Base-by-base conservation (phyloP, 2,113 vertebrate species). In the Grammatotria lemairii region DNA sequence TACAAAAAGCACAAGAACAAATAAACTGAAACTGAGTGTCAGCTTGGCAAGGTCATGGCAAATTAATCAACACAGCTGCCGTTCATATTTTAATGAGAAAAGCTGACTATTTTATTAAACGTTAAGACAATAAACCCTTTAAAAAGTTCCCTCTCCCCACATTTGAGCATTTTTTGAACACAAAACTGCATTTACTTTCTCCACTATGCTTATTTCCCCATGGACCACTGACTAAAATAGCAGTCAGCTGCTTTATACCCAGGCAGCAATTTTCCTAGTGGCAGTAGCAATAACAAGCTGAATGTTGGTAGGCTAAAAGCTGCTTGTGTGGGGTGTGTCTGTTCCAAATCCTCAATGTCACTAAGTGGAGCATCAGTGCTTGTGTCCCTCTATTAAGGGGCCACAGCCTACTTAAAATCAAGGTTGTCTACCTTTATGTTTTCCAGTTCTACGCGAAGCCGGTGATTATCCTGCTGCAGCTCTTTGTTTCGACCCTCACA, bases 401-500 rank as follows among this genome's bases (percentile, higher is more conserved):
- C n/a, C 26, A 5, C 4, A 45, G 58, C 12, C 60, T 21, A 53
- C 45, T 57, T 82, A 82, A 42, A n/a, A 73, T 82, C 8, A 49
- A 83, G 14, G 42, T 33, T 63, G 12, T 80, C 42, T 94, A 99
- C 99, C 98, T 98, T 98, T 75, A 98, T 93, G 28, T 85, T 94
- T 57, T 99, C 99, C 63, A 99, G 96, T 28, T 99, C 98, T 94
- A 97, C 90, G 3, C 96, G 96, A 16, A 99, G 96, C 10, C 97
- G 96, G 87, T 95, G 97, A 92, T 99, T 99, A 75, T 98, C 96
- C 0, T 97, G 93, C 14, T 98, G 95, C 2, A 99, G 97, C 12
- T 99, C 98, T n/a, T 97, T 96, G 95, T 99, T 99, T 82, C 97
- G 97, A 35, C 95, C 93, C 86, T 99, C 99, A 3, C 96, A 97